Base-by-base conservation (phyloP, 2,113 vertebrate species). In the Condylura cristata region DNA sequence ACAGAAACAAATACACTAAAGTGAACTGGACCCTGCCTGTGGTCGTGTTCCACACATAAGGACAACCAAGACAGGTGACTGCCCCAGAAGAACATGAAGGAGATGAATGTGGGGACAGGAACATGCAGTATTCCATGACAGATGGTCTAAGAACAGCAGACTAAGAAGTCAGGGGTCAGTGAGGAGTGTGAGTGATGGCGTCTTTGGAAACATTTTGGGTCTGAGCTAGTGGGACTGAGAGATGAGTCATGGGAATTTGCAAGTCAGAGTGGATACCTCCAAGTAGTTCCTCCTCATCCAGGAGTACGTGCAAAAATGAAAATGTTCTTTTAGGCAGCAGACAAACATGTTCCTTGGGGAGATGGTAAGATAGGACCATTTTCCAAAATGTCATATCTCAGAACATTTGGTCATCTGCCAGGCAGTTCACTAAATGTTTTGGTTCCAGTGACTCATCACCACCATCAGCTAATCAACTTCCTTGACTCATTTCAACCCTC, bases 331-430 rank as follows among this genome's bases (percentile, higher is more conserved):
- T 51, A 30, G 24, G 41, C 8, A 56, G 48, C 68, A 93, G 78
- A 70, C 56, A 91, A 70, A 83, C 34, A 76, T 32, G 39, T 72
- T 93, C 53, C 75, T 32, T 14, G 39, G 44, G 44, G 17, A 89
- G 78, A 92, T 26, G 66, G 51, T 28, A 71, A 84, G 65, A 80
- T 44, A 84, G 4, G 41, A 44, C 56, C 41, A 13, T 91, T 95
- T 94, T 93, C 78, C 71, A 83, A 97, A 97, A 95, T 93, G 83
- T 91, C 90, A 60, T 58, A 58, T 86, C 79, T 70, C 86, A 87
- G 83, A 96, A 53, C 18, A 41, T 86, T 53, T 94, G 88, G 81
- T 46, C 53, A 22, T 72, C 90, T 68, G 92, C 92, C 95, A 95
- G 68, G 53, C 9, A 65, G 66, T 61, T 20, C 72, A 86, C 37